Conservation (phyloP, 2,113 vertebrate genomes). For the Tragelaphus scriptus region DNA sequence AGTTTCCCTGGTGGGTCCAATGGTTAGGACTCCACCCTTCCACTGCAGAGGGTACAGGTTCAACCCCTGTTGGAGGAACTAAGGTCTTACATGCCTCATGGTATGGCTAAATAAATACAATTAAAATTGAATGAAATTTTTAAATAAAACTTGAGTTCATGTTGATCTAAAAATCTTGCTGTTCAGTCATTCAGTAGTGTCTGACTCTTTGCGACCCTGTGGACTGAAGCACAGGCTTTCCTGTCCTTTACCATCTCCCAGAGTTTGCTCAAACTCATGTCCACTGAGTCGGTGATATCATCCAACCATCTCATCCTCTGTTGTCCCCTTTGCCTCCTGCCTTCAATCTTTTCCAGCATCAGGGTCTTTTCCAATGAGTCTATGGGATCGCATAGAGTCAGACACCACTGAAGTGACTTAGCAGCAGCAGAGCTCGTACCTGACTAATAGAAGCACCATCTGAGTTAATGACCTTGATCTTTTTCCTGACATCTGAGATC, state of each 20-base stretch:
- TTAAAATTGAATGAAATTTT: not conserved
- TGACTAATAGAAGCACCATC: not conserved
- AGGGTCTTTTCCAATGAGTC: not conserved
- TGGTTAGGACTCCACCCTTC: not conserved
- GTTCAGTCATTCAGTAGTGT: not conserved
- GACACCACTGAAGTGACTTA: not conserved
- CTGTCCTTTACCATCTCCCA: not conserved
- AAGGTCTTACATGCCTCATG: not conserved
- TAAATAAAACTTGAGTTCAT: not conserved
- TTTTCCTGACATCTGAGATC: not conserved
- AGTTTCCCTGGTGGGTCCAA: not conserved
- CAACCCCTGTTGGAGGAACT: not conserved
- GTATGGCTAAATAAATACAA: not conserved
- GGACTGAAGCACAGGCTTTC: not conserved
- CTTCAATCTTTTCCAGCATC: not conserved
- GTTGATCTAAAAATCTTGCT: not conserved
- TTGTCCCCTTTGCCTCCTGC: not conserved
- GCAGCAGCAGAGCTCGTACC: not conserved
- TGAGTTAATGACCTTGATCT: not conserved
- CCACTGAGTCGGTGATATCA: not conserved
- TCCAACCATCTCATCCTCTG: not conserved
- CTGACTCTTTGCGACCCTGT: accelerated
- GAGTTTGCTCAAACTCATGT: not conserved
- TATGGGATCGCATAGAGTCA: too few species aligned
- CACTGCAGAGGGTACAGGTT: not conserved